These are phyloP conservation scores for Heteropelma amictum DNA, from an alignment of 2,888 invertebrate species.

Conservation along the genomic window DNA sequence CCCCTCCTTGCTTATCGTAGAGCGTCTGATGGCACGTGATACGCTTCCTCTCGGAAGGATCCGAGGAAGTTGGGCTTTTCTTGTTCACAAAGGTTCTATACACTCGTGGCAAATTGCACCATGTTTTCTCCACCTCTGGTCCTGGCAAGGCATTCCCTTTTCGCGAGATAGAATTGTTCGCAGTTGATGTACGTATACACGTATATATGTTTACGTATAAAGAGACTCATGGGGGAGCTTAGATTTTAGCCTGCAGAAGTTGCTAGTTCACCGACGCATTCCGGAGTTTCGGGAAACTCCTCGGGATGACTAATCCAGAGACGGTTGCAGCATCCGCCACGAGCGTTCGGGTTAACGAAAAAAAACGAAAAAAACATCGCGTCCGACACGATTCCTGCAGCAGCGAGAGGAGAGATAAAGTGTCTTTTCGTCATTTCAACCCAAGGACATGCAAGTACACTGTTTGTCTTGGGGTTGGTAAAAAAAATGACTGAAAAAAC, in stretches of 20 bases:
- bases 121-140: neutral
- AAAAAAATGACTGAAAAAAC: neutral
- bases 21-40: slow-evolving; percentile 25
- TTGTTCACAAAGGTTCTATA: neutral
- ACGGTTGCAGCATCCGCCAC: neutral
- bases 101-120: slow-evolving; percentile 20
- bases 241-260: neutral
- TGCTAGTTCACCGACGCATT: neutral
- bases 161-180: slow-evolving; percentile 22
- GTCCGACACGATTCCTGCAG: too few species aligned
- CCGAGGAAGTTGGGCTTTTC: slow-evolving; percentile 18
- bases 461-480: neutral
- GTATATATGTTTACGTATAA: neutral
- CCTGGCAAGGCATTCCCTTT: slow-evolving; percentile 5
- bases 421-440: too few species aligned
- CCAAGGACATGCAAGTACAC: neutral
- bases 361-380: too few species aligned
- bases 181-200: slow-evolving; percentile 1
- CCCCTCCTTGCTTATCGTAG: neutral
- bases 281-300: slow-evolving; percentile 20
- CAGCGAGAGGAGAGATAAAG: too few species aligned
- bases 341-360: too few species aligned
- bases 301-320: slow-evolving; percentile 15
- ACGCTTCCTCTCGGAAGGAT: neutral
- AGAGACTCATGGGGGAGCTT: neutral